A percentile compares a stretch with the other conserved stretches of the same genome.
Conservation (phyloP, 2,888 invertebrate species). For the Salticus scenicus region DNA sequence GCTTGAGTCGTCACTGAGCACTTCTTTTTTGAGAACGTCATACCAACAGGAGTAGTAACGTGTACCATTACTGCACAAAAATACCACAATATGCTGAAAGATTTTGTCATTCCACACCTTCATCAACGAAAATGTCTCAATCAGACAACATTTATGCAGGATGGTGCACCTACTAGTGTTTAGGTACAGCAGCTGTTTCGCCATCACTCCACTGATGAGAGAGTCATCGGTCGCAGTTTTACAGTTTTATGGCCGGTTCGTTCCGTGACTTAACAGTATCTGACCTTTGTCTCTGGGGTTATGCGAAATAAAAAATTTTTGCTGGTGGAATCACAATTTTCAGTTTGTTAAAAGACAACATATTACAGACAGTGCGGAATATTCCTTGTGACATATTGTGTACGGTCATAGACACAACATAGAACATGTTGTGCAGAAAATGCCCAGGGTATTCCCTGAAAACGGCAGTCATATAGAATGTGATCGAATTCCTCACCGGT, state of each 20-base stretch:
- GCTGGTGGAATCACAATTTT: not conserved
- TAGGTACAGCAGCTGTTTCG: slow-evolving; percentile 14
- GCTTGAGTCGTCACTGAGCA: not conserved
- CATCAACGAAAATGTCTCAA: not conserved
- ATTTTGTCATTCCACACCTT: slow-evolving; percentile 10
- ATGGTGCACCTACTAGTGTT: not conserved
- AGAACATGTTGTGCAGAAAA: not conserved
- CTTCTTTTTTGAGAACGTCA: not conserved
- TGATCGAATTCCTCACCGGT: not conserved
- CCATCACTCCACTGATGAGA: slow-evolving; percentile 22
- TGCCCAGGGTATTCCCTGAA: not conserved
- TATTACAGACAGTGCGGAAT: no score
- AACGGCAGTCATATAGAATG: slow-evolving; percentile 5
- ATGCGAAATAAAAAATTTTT: not conserved
- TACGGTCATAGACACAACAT: not conserved
- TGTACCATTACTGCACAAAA: not conserved
- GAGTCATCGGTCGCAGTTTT: not conserved
- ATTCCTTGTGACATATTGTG: not conserved
- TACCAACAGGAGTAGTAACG: not conserved
- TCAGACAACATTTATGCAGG: slow-evolving; percentile 6
- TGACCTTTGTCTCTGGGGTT: not conserved
- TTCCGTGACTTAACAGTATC: not conserved
- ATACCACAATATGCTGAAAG: not conserved
- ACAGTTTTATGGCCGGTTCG: not conserved
- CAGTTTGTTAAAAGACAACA: not conserved